phyloP scores from a whole-genome alignment of 2,797 vertebrate genomes.

The Coreius guichenoti region DNA sequence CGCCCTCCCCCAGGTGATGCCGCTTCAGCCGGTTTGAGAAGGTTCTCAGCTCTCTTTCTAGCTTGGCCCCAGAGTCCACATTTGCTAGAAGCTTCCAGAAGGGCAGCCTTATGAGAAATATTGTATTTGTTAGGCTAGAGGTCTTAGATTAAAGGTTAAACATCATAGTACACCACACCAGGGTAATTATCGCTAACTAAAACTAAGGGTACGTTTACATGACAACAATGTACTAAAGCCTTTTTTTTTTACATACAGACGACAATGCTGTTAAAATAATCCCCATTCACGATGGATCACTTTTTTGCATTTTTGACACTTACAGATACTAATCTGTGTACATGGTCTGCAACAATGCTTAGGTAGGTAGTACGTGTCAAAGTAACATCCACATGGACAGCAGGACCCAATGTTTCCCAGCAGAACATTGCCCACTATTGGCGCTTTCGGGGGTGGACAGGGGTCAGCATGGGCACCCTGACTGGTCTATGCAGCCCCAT shows the following conservation, averaged over 20 bases:
- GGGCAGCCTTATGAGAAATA: slow-evolving; percentile 74
- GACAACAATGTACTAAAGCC: too few species aligned
- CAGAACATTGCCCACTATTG: too few species aligned
- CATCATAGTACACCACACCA: neutral
- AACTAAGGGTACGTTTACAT: neutral
- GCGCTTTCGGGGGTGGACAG: too few species aligned
- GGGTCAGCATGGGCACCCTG: too few species aligned
- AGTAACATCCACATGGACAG: too few species aligned
- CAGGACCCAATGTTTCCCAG: too few species aligned
- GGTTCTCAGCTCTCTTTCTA: slow-evolving; percentile 84
- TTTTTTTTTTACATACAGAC: neutral
- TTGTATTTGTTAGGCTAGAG: neutral
- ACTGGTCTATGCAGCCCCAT: too few species aligned
- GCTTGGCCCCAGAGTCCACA: slow-evolving; percentile 78
- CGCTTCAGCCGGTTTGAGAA: slow-evolving; percentile 84
- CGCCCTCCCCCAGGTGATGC: slow-evolving; percentile 82
- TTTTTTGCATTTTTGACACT: too few species aligned
- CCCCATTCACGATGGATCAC: neutral
- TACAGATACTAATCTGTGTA: too few species aligned
- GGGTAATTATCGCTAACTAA: neutral
- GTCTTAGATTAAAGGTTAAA: neutral
- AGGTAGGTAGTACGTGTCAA: too few species aligned
- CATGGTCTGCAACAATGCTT: too few species aligned
- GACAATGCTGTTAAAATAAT: neutral
- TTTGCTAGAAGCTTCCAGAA: slow-evolving; percentile 83